Percentiles rank a stretch among this genome's conserved stretches.
Conservation (phyloP, 2,113 vertebrate genomes). For the Prunella fulvescens region DNA sequence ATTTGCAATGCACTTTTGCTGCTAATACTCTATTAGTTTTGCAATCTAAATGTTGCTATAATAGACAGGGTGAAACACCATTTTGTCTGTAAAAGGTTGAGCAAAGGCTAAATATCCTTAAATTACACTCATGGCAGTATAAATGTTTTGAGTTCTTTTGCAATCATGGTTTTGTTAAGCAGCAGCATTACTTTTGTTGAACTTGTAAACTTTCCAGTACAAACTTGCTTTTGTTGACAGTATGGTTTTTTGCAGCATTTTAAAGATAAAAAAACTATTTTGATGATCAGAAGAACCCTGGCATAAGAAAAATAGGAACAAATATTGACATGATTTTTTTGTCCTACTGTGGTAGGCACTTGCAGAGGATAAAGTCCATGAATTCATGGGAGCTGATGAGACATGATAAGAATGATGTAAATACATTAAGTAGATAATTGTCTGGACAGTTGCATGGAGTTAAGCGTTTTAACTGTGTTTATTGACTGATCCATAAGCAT, state of each 20-base stretch:
- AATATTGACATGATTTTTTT: constrained; percentile 9
- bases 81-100: background rate
- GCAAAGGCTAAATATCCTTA: constrained; percentile 23
- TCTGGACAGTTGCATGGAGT: background rate
- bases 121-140: background rate
- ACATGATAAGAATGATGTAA: background rate
- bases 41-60: background rate
- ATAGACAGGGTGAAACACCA: background rate
- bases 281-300: constrained; percentile 17
- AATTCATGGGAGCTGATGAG: background rate
- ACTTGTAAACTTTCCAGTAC: constrained; percentile 52
- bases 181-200: constrained; percentile 37
- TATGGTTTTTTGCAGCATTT: background rate
- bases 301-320: background rate
- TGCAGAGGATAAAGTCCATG: background rate
- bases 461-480: constrained; percentile 24
- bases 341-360: background rate
- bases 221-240: constrained; percentile 50
- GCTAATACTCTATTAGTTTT: background rate
- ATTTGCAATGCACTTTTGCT: background rate
- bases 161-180: constrained; percentile 49
- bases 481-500: background rate
- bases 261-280: constrained; percentile 47
- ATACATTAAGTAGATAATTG: constrained; percentile 28
- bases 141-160: constrained; percentile 59